Evolutionary conservation across 1,140 invertebrate species (phyloP).

Genomic region (Heliothis subflexa): DNA sequence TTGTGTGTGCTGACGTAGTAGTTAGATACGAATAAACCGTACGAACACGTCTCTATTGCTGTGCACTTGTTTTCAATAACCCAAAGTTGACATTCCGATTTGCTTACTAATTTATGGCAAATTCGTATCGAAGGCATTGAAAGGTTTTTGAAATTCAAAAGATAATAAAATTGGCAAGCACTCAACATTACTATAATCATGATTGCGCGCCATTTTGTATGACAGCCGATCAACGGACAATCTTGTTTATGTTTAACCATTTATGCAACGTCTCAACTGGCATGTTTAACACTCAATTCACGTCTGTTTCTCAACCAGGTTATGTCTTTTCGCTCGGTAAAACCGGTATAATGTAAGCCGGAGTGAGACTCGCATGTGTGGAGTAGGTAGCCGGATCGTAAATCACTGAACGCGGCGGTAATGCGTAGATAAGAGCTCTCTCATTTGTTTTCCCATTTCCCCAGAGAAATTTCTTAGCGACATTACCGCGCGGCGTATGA

Average conservation of each 20-base stretch:
- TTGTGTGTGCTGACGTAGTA: conserved; percentile 20
- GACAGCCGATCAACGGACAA: conserved; percentile 52
- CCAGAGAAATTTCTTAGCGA: conserved; percentile 75
- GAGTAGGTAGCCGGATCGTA: conserved; percentile 72
- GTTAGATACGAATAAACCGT: neutral
- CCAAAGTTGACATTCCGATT: neutral
- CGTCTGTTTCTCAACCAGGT: conserved; percentile 71
- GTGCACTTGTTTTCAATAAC: neutral
- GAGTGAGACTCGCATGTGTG: conserved; percentile 56
- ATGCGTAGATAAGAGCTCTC: conserved; percentile 82
- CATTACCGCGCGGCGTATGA: conserved; percentile 66
- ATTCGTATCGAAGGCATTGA: neutral
- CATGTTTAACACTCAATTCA: conserved; percentile 76
- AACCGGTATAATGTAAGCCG: conserved; percentile 67
- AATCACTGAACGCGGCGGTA: conserved; percentile 76
- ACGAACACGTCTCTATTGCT: neutral
- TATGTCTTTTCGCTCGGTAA: conserved; percentile 67
- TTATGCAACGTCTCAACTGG: conserved; percentile 63
- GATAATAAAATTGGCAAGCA: neutral
- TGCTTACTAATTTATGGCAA: neutral
- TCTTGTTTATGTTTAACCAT: conserved; percentile 62
- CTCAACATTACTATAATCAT: conserved; percentile 9
- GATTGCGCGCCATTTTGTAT: conserved; percentile 23
- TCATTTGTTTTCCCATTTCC: conserved; percentile 82
- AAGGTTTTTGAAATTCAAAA: neutral